Evolutionary conservation across 2,797 vertebrate species (phyloP).

Genomic region (Pteropus rufus): DNA sequence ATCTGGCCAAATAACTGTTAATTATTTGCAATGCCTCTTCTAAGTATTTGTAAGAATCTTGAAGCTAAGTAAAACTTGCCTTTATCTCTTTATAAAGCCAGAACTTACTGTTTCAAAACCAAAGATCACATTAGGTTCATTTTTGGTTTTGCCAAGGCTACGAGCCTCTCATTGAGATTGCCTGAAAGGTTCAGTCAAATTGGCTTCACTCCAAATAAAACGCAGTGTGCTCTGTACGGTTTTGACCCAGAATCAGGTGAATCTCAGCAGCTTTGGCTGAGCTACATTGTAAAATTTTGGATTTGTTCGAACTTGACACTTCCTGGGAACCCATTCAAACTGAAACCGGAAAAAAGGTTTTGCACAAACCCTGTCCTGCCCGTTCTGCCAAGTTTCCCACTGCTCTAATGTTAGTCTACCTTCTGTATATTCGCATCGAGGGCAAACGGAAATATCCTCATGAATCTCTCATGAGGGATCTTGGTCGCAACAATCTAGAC

Average conservation of each 20-base stretch:
- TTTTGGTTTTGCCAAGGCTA: conserved; percentile 73
- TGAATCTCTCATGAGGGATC: conserved; percentile 80
- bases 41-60: conserved; percentile 58
- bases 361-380: conserved; percentile 75
- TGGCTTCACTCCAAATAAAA: conserved; percentile 74
- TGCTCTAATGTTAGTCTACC: conserved; percentile 74
- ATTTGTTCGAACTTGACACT: conserved; percentile 79
- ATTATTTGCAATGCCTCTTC: conserved; percentile 57
- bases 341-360: conserved; percentile 79
- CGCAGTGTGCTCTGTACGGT: conserved; percentile 76
- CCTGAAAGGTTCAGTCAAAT: conserved; percentile 65
- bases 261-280: conserved; percentile 77
- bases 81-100: conserved; percentile 71
- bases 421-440: conserved; percentile 75
- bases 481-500: conserved; percentile 73
- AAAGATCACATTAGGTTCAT: conserved; percentile 68
- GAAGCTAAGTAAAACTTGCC: conserved; percentile 62
- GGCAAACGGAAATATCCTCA: conserved; percentile 76
- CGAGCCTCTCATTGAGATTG: conserved; percentile 74
- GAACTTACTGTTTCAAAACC: conserved; percentile 67
- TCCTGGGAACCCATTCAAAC: conserved; percentile 81
- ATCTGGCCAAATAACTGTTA: conserved; percentile 61
- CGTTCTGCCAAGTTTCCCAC: conserved; percentile 77
- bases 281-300: conserved; percentile 79
- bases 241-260: conserved; percentile 81